Base-by-base conservation (phyloP, 2,888 invertebrate genomes). In the Tenodera sinensis region DNA sequence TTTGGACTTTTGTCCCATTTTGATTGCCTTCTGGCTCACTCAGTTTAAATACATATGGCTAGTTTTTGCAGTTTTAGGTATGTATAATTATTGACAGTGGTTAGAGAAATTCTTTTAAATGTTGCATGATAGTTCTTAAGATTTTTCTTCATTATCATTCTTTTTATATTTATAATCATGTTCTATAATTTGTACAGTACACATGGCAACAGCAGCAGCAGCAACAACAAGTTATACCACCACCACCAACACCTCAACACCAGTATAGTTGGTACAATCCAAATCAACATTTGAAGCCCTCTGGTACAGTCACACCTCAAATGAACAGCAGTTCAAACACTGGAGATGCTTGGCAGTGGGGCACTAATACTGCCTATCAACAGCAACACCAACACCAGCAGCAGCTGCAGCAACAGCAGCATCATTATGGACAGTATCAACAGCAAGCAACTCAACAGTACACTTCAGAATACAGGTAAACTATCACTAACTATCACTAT, bases 391-490 rank as follows among this genome's bases (percentile, higher is more conserved):
- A 81, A 90, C 92, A 91, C 47, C 92, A 91, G 0, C 92, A 92
- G 84, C 91, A 89, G 47, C 88, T 88, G 90, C 93, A 93, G 91
- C 93, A 93, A 42, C 88, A 90, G 20, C 91, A 91, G 88, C 91
- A 91, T 71, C 91, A 91, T 83, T 91, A 91, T 89, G 91, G 91
- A 89, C 86, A 88, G 25, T 82, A 84, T 8, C 88, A 91, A 89
- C 90, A 90, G 20, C 88, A 84, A 30, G 9, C 28, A 25, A 15
- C 54, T 2, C 54, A 71, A 71, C 82, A 83, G 47, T 88, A 85
- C 84, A n/a, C 25, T 34, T 3, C 42, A 83, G 42, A n/a, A 47
- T 88, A 83, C 88, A 88, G 83, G 88, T 88, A 88, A 2, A 14
- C 28, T 34, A 28, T n/a, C 42, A 84, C 25, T 28, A n/a, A n/a